Conservation (phyloP, 2,113 vertebrate genomes). For the Nymphicus hollandicus region DNA sequence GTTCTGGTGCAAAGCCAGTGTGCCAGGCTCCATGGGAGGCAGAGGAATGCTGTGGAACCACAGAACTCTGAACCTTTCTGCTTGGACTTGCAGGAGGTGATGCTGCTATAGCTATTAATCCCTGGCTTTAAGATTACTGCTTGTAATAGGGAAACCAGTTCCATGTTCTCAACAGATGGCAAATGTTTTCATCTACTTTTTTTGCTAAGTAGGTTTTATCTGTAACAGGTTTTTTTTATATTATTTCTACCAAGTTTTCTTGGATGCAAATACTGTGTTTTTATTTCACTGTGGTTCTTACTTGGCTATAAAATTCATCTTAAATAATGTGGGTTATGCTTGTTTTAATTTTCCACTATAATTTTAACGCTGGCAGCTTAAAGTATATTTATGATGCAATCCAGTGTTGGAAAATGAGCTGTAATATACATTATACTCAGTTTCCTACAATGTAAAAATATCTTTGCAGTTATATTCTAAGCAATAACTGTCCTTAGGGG, state of each 20-base stretch:
- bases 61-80: not conserved
- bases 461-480: not conserved
- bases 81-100: not conserved
- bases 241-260: conserved; percentile 18
- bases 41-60: not conserved
- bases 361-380: conserved; percentile 49
- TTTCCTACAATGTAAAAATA: conserved; percentile 6
- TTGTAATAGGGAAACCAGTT: conserved; percentile 12
- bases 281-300: not conserved
- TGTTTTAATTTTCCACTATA: conserved; percentile 62
- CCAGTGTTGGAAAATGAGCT: conserved; percentile 1
- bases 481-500: conserved; percentile 18
- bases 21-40: not conserved
- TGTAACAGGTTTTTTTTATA: not conserved
- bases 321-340: conserved; percentile 45
- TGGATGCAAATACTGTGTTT: not conserved
- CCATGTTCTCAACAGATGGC: conserved; percentile 58
- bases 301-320: conserved; percentile 48
- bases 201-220: conserved; percentile 38
- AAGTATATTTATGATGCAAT: conserved; percentile 20
- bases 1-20: not conserved
- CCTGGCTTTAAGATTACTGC: conserved; percentile 29
- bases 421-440: conserved; percentile 13
- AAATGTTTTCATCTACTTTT: conserved; percentile 44
- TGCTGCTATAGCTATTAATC: not conserved